Base-by-base conservation (phyloP, 2,888 invertebrate genomes). In the Tenthredo livida region DNA sequence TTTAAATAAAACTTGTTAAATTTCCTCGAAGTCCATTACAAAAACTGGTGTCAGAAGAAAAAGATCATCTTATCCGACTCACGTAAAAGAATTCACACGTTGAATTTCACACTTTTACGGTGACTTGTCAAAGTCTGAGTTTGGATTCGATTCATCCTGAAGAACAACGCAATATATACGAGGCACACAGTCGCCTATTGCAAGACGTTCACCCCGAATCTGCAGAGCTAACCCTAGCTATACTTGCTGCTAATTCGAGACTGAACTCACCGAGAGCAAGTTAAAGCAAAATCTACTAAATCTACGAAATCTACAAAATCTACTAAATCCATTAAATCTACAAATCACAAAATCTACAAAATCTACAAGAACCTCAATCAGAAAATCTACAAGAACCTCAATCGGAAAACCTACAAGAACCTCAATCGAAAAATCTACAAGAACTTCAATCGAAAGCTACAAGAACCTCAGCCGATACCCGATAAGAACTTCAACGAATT, bases 131-230 rank as follows among this genome's bases (percentile, higher is more conserved):
- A 33, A 33, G 33, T 33, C 33, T 33, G 33, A 33, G 10, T 47
- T 15, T 47, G 47, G 47, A 47, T 47, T 4, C 15, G 47, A 47
- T 47, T 47, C 47, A 15, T 47, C 58, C 58, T 58, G 58, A n/a
- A 21, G 21, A n/a, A 58, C 58, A 29, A 70, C 70, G 21, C 72
- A 40, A 72, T 72, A 7, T 33, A 37, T 33, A 37, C 40, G 40
- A 72, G 72, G 72, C 72, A 72, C 72, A n/a, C 72, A n/a, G 43
- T 72, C 40, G 72, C 72, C 72, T 33, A 33, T 33, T 33, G 33
- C 4, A 33, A 29, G 33, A 37, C 29, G 72, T 72, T 72, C 43
- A n/a, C 29, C 5, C 40, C 72, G 72, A 72, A 21, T n/a, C 2
- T n/a, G 43, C 72, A 72, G 40, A 72, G 72, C 72, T 43, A n/a